phyloP scores from a whole-genome alignment of 2,888 invertebrate genomes.

The Folsomia manolachei region DNA sequence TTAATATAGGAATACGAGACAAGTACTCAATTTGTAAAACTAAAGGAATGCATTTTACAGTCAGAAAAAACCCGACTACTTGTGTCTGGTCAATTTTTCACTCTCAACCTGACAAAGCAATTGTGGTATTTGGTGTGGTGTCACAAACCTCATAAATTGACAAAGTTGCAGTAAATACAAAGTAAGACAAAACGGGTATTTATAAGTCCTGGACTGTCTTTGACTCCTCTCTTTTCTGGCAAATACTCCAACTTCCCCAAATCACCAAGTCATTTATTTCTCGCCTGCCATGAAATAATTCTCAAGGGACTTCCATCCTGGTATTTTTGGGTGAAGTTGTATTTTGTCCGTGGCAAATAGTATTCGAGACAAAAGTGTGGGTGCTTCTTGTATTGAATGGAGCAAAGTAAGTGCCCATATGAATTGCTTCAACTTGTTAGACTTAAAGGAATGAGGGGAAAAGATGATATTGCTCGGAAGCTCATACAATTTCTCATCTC shows the following conservation, averaged over 20 bases:
- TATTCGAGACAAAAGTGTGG: neutral
- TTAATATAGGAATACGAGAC: too few species aligned
- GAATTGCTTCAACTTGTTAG: too few species aligned
- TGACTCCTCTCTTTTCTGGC: neutral
- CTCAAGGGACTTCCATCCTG: neutral
- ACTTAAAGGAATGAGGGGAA: neutral
- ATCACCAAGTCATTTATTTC: neutral
- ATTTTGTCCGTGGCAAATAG: neutral
- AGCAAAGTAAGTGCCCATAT: too few species aligned
- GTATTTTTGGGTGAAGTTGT: too few species aligned
- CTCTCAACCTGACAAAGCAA: too few species aligned
- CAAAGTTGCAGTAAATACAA: neutral
- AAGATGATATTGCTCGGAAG: neutral
- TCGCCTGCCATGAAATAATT: neutral
- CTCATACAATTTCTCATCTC: neutral
- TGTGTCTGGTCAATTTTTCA: too few species aligned
- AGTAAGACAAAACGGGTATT: too few species aligned
- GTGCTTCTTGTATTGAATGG: neutral
- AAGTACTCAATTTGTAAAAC: too few species aligned
- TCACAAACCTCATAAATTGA: neutral
- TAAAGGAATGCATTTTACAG: too few species aligned
- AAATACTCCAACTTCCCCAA: neutral
- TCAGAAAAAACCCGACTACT: too few species aligned
- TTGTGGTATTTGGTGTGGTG: too few species aligned
- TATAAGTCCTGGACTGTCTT: too few species aligned